Evolutionary conservation across 2,797 vertebrate genomes (phyloP), one percentile per base, ranked within the genome.

Genomic region (Eremophila alpestris): DNA sequence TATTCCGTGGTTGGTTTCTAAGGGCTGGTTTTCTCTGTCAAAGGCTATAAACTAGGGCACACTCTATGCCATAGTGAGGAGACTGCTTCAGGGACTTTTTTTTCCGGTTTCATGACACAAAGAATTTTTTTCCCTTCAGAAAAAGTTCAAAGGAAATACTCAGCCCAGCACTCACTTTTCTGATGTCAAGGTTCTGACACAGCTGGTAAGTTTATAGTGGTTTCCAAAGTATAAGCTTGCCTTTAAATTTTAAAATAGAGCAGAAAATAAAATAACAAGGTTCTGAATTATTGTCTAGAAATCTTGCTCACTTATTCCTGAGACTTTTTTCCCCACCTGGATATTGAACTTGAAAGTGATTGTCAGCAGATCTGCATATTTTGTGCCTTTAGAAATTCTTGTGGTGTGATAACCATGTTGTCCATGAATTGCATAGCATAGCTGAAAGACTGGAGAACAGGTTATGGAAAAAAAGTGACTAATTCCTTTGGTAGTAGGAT

Each of bases 121-220:
- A 32, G 6, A 56, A 9, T 77, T 91, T 73, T 85, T 84, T 63
- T 46, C 46, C 48, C 84, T 84, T 86, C 67, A 99, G 99, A 99
- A 98, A 97, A 99, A 98, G 94, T 98, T 81, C 97, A 97, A 93
- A 96, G 97, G 94, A 97, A 96, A 49, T 90, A 86, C 40, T 88
- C 97, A 97, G 63, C 77, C 88, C 89, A 94, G 86, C 73, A 40
- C 27, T 85, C 98, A 98, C 86, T 95, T 92, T 30, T 97, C 98
- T 92, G 97, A 97, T 71, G 97, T 98, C 83, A 98, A 98, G 88
- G 95, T 99, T 90, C 97, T 99, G 62, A 95, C 98, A 48, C 97
- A 98, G 34, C 92, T 98, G 96, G 99, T 99, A 98, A 99, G 98
- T 96, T 68, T 67, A 67, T 16, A 45, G n/a, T 77, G 22, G 30